Percentiles rank a stretch among this genome's conserved stretches.
Conservation (phyloP, 2,888 invertebrate genomes). For the Nemurella pictetii region DNA sequence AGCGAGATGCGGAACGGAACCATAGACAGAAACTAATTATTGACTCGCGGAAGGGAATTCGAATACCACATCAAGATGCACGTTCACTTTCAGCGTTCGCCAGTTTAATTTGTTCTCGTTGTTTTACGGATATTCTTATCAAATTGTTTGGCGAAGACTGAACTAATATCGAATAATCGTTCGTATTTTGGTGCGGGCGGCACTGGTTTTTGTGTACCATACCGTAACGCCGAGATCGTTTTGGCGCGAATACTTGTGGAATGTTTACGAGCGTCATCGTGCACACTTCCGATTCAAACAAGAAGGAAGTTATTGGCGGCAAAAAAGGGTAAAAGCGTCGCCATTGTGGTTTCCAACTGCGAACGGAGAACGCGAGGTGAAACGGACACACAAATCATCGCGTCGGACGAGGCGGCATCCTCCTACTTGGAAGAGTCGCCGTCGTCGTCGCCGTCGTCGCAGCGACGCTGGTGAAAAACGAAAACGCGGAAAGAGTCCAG, state of each 20-base stretch:
- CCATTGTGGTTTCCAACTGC: conserved; percentile 24
- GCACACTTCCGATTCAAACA: conserved; percentile 28
- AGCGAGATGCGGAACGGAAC: background rate
- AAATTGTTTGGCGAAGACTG: background rate
- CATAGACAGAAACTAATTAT: conserved; percentile 27
- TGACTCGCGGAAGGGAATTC: conserved; percentile 8
- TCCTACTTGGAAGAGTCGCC: conserved; percentile 14
- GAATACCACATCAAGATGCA: background rate
- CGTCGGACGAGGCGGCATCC: conserved; percentile 13
- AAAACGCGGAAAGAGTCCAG: conserved; percentile 4
- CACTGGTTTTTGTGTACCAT: background rate
- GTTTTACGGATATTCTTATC: conserved; percentile 3
- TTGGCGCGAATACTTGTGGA: conserved; percentile 29
- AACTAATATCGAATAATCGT: conserved; percentile 6
- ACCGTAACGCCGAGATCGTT: too few species aligned
- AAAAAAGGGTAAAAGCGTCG: conserved; percentile 24
- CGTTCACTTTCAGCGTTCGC: background rate
- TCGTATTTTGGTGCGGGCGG: background rate
- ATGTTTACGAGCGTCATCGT: conserved; percentile 26
- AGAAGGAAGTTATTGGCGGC: conserved; percentile 29
- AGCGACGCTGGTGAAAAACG: background rate
- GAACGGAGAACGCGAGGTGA: conserved; percentile 20
- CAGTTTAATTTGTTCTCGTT: background rate
- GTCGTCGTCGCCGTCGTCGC: background rate
- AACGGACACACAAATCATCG: conserved; percentile 28